Evolutionary conservation across 2,113 vertebrate genomes (phyloP).

Genomic region (Thermophis baileyi): DNA sequence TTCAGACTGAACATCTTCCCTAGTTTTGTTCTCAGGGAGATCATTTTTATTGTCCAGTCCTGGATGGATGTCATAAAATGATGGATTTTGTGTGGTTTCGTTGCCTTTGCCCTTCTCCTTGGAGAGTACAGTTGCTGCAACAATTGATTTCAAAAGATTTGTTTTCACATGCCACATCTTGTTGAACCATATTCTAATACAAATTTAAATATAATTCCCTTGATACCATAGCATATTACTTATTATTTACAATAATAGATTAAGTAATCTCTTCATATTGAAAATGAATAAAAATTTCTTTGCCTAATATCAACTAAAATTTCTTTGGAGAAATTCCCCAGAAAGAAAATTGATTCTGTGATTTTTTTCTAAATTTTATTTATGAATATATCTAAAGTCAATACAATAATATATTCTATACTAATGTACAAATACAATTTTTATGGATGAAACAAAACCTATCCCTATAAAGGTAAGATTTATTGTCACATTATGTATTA

Average conservation of each 20-base stretch:
- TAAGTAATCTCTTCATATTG: background rate
- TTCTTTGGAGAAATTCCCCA: background rate
- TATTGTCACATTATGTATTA: background rate
- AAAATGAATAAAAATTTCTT: background rate
- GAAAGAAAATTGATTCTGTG: background rate
- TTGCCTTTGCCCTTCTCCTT: background rate
- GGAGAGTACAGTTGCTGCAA: slow-evolving; percentile 9
- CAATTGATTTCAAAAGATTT: background rate
- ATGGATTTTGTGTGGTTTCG: background rate
- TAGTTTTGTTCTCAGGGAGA: slow-evolving; percentile 26
- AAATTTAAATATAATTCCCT: background rate
- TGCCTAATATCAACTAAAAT: background rate
- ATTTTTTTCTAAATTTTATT: background rate
- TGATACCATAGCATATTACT: background rate
- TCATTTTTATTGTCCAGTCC: slow-evolving; percentile 28
- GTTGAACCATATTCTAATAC: background rate
- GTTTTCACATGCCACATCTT: background rate
- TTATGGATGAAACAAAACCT: background rate
- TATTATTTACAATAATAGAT: background rate
- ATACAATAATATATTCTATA: background rate
- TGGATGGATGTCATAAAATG: background rate
- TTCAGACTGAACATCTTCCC: background rate
- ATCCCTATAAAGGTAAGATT: background rate
- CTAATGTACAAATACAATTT: background rate
- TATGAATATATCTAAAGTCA: background rate